phyloP scores from a whole-genome alignment of 2,797 vertebrate genomes.

The Orestias chungarensis region DNA sequence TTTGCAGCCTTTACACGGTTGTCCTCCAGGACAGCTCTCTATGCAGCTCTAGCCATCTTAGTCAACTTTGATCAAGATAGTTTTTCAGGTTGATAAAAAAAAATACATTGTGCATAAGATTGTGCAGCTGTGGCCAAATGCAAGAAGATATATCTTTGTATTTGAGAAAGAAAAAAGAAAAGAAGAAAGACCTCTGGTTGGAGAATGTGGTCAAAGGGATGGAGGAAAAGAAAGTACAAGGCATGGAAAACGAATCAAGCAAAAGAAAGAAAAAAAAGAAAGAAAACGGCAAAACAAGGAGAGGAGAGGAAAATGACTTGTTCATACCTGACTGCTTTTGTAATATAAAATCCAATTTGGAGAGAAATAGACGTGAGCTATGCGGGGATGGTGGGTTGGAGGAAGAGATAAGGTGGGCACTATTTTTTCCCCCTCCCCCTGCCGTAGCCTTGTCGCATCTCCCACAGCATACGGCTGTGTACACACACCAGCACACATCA shows the following conservation, averaged over 20 bases:
- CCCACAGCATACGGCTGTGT: conserved; percentile 48
- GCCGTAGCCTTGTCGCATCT: conserved; percentile 69
- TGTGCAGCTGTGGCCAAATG: conserved; percentile 19
- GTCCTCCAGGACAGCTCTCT: not conserved
- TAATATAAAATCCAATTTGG: conserved; percentile 98
- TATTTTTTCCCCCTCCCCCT: conserved; percentile 72
- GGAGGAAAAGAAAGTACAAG: not conserved
- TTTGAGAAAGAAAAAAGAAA: conserved; percentile 1
- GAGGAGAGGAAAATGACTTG: conserved; percentile 87
- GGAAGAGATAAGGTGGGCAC: conserved; percentile 85
- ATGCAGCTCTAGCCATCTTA: not conserved
- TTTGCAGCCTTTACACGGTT: not conserved
- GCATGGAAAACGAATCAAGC: conserved; percentile 1
- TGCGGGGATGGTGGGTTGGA: conserved; percentile 27
- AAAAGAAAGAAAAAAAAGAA: conserved; percentile 49
- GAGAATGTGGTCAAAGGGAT: conserved; percentile 2
- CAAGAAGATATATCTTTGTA: conserved; percentile 5
- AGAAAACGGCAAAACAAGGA: conserved; percentile 53
- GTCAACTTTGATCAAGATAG: too few relatives aligned
- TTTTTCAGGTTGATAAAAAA: not conserved
- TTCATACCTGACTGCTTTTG: conserved; percentile 91
- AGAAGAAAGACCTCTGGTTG: not conserved
- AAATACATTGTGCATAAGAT: too few relatives aligned
- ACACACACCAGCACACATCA: conserved; percentile 30
- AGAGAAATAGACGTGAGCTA: conserved; percentile 74